Percentiles rank a stretch among this genome's conserved stretches.
These are phyloP conservation scores for Thamnophis sirtalis DNA, from an alignment of 2,113 vertebrate species.

Conservation along the genomic window DNA sequence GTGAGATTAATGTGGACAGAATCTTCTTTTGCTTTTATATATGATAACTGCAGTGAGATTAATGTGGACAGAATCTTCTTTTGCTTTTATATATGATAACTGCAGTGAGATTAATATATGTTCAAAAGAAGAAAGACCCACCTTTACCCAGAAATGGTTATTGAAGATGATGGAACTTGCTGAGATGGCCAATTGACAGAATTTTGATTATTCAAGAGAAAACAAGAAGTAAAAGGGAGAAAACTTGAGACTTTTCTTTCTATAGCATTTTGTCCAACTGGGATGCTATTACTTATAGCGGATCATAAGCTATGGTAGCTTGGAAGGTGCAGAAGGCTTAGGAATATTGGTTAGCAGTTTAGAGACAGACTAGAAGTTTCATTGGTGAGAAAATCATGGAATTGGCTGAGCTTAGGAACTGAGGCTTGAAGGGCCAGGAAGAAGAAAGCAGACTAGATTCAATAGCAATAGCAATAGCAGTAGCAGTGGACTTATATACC, in stretches of 20 bases:
- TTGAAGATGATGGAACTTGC: neutral
- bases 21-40: too few relatives aligned
- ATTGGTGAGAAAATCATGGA: neutral
- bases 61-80: too few relatives aligned
- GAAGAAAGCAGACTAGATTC: neutral
- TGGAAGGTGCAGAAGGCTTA: neutral
- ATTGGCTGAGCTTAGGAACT: neutral
- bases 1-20: too few relatives aligned
- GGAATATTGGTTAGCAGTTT: neutral
- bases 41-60: neutral
- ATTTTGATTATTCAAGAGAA: neutral
- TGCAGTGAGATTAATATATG: neutral
- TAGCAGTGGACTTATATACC: too few relatives aligned
- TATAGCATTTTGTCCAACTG: neutral
- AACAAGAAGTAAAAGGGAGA: neutral
- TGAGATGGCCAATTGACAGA: neutral
- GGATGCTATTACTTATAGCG: neutral
- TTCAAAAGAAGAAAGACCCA: neutral
- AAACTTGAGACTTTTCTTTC: neutral
- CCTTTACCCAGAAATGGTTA: neutral
- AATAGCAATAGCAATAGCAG: too few relatives aligned
- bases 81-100: too few relatives aligned
- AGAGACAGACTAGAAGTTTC: neutral
- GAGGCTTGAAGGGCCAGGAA: neutral
- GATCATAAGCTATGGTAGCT: neutral